A percentile compares a stretch with the other conserved stretches of the same genome.
Conservation (phyloP, 2,113 vertebrate species). For the Crotophaga sulcirostris region DNA sequence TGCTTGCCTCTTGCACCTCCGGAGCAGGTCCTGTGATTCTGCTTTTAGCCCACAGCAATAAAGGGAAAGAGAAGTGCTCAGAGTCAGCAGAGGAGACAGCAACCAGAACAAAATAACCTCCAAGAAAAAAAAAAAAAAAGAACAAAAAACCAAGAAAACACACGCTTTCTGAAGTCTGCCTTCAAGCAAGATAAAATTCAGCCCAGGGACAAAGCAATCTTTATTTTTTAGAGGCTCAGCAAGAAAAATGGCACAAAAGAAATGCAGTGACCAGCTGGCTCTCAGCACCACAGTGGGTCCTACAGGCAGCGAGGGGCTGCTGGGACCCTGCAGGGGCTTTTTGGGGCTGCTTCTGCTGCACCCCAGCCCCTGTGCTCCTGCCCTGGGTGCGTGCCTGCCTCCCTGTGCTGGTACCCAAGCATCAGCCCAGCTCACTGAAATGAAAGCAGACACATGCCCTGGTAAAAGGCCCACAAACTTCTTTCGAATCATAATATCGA, state of each 20-base stretch:
- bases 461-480: not conserved
- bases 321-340: not conserved
- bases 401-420: rapidly evolving
- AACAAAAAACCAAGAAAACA: too few species aligned
- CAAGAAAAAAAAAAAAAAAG: not conserved
- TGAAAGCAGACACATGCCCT: too few species aligned
- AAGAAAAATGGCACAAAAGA: not conserved
- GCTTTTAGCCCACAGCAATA: not conserved
- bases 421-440: not conserved
- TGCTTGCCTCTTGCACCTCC: not conserved
- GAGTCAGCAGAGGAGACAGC: not conserved
- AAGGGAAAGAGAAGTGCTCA: not conserved
- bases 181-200: not conserved
- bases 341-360: not conserved
- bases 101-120: not conserved
- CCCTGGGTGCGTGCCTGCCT: rapidly evolving
- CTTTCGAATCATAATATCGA: not conserved
- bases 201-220: not conserved
- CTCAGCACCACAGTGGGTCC: not conserved
- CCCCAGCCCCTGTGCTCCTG: not conserved
- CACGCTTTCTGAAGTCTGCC: not conserved
- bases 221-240: not conserved
- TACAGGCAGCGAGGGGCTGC: not conserved
- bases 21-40: not conserved
- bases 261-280: not conserved